Percentiles rank a stretch among this genome's conserved stretches.
Conservation (phyloP, 2,888 invertebrate species). For the Lumbricus terrestris region DNA sequence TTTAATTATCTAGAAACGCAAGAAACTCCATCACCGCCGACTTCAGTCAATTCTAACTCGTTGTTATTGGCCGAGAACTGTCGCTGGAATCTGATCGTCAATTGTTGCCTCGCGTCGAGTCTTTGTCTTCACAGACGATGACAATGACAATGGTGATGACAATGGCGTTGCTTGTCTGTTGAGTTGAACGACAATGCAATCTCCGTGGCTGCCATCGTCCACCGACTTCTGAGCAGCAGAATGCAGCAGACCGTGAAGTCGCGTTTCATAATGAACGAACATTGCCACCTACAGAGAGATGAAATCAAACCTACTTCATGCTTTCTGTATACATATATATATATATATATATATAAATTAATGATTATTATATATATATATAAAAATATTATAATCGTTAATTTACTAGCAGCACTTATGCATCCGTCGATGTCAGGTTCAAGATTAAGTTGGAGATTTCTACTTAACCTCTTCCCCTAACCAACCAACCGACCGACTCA, state of each 20-base stretch:
- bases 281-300: background rate
- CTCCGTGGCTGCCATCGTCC: background rate
- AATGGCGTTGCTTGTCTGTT: background rate
- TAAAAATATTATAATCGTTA: too few species aligned
- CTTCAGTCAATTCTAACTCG: background rate
- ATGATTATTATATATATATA: too few species aligned
- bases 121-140: background rate
- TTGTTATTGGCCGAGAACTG: background rate
- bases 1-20: background rate
- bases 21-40: background rate
- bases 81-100: background rate
- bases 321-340: background rate
- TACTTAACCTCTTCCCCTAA: too few species aligned
- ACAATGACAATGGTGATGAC: too few species aligned
- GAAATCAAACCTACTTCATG: background rate
- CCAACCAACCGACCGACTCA: too few species aligned
- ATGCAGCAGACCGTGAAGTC: background rate
- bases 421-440: too few species aligned
- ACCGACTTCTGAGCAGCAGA: background rate
- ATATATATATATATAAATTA: too few species aligned
- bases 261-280: background rate
- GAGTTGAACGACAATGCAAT: background rate
- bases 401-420: background rate
- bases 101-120: background rate
- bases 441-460: too few species aligned